A percentile compares a stretch with the other conserved stretches of the same genome.
These are phyloP conservation scores for Mustela lutreola DNA, from an alignment of 2,113 vertebrate genomes.

Conservation along the genomic window DNA sequence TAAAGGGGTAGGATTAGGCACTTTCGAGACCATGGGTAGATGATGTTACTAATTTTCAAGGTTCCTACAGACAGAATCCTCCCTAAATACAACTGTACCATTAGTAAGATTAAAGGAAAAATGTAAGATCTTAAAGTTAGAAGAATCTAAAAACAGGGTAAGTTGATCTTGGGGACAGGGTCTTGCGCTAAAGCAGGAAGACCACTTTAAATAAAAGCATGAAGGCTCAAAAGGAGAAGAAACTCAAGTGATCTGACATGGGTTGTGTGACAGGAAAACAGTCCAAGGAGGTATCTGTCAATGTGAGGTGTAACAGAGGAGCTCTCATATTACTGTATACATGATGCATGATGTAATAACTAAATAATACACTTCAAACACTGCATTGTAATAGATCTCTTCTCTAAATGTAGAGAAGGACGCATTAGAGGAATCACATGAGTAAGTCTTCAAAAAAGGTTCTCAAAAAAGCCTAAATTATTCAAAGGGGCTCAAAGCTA, in stretches of 20 bases:
- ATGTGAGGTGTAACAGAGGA: background rate
- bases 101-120: slow-evolving; percentile 4
- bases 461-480: background rate
- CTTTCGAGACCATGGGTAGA: background rate
- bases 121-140: background rate
- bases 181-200: background rate
- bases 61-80: background rate
- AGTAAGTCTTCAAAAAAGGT: background rate
- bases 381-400: background rate
- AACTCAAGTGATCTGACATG: background rate
- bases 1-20: background rate
- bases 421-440: background rate
- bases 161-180: background rate
- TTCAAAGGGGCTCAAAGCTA: background rate
- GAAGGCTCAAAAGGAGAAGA: slow-evolving; percentile 24
- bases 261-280: background rate
- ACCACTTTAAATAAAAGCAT: background rate
- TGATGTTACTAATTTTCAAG: background rate
- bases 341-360: background rate
- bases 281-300: background rate
- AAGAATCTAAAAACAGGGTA: background rate
- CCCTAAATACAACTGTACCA: background rate
- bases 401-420: background rate
- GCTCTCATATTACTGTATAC: background rate
- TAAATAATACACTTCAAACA: slow-evolving; percentile 20